These are phyloP conservation scores for Pheosia tremula DNA, from an alignment of 2,888 invertebrate genomes.

Conservation along the genomic window DNA sequence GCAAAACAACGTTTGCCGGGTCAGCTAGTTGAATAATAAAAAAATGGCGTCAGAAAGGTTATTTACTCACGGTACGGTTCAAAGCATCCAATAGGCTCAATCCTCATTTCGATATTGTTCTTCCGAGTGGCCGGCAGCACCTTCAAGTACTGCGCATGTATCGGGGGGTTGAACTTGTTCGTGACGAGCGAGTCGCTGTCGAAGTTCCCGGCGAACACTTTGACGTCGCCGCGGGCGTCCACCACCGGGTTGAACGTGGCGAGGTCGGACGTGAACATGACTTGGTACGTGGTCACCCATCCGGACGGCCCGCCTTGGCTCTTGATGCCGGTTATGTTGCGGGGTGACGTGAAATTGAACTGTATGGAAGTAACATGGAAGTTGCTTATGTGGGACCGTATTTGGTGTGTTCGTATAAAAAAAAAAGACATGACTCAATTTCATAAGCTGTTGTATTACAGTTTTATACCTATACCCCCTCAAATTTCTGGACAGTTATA, in stretches of 20 bases:
- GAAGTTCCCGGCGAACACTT: conserved; percentile 89
- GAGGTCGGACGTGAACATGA: conserved; percentile 90
- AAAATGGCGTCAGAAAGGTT: neutral
- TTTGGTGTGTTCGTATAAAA: no score
- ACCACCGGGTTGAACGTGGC: conserved; percentile 88
- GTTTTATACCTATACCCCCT: no score
- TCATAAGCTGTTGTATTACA: no score
- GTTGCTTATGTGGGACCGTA: no score
- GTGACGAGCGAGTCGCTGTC: conserved; percentile 85
- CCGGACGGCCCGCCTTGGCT: conserved; percentile 89
- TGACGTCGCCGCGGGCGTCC: conserved; percentile 78
- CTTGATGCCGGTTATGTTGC: conserved; percentile 91
- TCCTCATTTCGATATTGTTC: conserved; percentile 88
- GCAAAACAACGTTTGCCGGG: no score
- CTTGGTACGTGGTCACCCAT: conserved; percentile 90
- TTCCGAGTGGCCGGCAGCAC: conserved; percentile 90
- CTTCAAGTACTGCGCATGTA: conserved; percentile 89
- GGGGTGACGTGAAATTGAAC: conserved; percentile 91
- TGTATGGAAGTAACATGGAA: conserved; percentile 50
- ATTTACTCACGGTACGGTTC: conserved; percentile 84
- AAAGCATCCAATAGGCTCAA: conserved; percentile 92
- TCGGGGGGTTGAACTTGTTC: conserved; percentile 89
- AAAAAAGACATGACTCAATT: no score
- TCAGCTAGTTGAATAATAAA: no score
- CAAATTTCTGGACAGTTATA: no score